Conservation (phyloP, 2,797 vertebrate species). For the Chaunax sp. region DNA sequence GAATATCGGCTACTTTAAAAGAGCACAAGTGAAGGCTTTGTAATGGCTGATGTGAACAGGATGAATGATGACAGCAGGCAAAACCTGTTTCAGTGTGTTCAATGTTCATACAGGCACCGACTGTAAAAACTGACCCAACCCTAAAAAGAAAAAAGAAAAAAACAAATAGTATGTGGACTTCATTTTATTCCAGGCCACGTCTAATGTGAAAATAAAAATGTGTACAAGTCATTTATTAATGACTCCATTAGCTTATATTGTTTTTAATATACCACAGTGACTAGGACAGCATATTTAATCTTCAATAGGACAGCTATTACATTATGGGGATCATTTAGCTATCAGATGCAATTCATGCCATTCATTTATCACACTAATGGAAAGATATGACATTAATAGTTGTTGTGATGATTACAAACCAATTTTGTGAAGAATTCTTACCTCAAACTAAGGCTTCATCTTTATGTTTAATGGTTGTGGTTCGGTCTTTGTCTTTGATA, state of each 20-base stretch:
- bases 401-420: conserved; percentile 19
- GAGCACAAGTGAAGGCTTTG: no score
- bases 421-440: conserved; percentile 10
- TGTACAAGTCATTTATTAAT: no score
- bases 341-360: conserved; percentile 29
- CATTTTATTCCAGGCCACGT: no score
- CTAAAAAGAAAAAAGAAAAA: no score
- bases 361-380: conserved; percentile 42
- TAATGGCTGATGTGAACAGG: no score
- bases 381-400: conserved; percentile 21
- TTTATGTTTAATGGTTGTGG: neutral
- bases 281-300: conserved; percentile 23
- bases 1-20: no score
- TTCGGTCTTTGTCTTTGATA: neutral
- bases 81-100: no score
- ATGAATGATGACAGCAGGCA: no score
- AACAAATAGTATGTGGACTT: no score
- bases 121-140: no score
- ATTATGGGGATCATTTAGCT: conserved; percentile 42
- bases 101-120: no score
- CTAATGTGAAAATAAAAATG: no score
- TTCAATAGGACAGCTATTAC: conserved; percentile 27
- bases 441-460: neutral
- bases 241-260: conserved; percentile 31
- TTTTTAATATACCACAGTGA: conserved; percentile 26